phyloP scores from a whole-genome alignment of 2,888 invertebrate species.

The Copidosoma aretas region DNA sequence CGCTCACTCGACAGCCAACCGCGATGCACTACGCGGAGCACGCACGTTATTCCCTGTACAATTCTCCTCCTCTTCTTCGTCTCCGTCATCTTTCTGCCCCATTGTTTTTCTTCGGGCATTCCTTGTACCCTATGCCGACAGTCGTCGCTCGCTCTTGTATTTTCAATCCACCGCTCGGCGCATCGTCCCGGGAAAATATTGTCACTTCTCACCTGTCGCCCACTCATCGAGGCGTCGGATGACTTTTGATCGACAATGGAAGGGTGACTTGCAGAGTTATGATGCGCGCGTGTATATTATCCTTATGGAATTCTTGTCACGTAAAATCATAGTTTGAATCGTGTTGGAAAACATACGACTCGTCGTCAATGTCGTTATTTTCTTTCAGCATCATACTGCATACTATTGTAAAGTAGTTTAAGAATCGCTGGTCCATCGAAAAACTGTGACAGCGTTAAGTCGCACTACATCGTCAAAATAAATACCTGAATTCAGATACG shows the following conservation, averaged over 20 bases:
- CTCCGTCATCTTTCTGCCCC: constrained; percentile 33
- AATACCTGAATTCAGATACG: no score
- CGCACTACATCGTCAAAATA: no score
- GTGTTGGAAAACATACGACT: no score
- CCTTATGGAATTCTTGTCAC: no score
- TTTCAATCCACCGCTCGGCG: neutral
- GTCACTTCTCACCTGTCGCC: neutral
- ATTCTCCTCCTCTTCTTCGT: constrained; percentile 48
- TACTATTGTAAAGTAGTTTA: no score
- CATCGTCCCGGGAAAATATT: neutral
- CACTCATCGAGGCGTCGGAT: neutral
- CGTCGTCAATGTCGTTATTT: no score
- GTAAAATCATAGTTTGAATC: no score
- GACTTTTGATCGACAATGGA: neutral
- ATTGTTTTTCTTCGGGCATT: constrained; percentile 12
- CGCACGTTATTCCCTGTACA: constrained; percentile 28
- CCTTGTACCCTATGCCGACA: neutral
- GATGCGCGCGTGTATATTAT: no score
- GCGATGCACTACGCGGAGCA: constrained; percentile 30
- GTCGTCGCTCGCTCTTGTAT: neutral
- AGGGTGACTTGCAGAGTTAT: no score
- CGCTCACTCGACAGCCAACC: constrained; percentile 45
- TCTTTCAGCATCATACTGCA: no score
- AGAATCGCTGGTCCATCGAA: no score
- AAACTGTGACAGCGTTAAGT: no score